Base-by-base conservation (phyloP, 2,888 invertebrate species). In the Cerceris rybyensis region DNA sequence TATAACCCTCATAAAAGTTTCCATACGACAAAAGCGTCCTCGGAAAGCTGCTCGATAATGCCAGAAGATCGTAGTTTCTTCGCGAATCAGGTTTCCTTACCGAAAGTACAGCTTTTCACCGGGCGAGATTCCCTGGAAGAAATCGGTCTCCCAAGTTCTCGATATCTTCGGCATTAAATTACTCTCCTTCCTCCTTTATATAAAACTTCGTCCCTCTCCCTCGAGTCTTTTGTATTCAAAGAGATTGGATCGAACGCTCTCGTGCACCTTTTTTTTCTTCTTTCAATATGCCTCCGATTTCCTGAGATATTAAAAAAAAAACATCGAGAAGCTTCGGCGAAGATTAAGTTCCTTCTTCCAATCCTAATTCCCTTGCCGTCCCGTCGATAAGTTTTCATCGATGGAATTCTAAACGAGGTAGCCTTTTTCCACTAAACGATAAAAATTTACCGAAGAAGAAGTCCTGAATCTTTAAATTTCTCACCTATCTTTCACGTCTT, bases 41-140 rank as follows among this genome's bases (percentile, higher is more conserved):
- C 16, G 43, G 63, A n/a, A 58, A 70, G 69, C 52, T 58, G 17
- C 59, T 46, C 13, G 70, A 43, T 54, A 70, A 74, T 65, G 70
- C 58, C 74, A 74, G 54, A 74, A 70, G 70, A 59, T 65, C 39
- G 43, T 17, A 17, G 46, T 60, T 60, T 8, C 68, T 46, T 55
- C 14, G 39, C 58, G 52, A 70, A 41, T 46, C 52, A 4, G 28
- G 28, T 28, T 28, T 4, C 28, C 28, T 28, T 64, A 50, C 16
- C n/a, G 41, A 50, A 14, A 13, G 52, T 11, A 1, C 28, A 6
- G 41, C 13, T 11, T 41, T 16, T 7, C n/a, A 5, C n/a, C 9
- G n/a, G n/a, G 17, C 11, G 11, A 46, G 14, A 65, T 71, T 59
- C 65, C 65, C 57, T 52, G 70, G 50, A 74, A 64, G 64, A 41